Base-by-base conservation (phyloP, 2,888 invertebrate genomes). In the Thelaira solivaga region DNA sequence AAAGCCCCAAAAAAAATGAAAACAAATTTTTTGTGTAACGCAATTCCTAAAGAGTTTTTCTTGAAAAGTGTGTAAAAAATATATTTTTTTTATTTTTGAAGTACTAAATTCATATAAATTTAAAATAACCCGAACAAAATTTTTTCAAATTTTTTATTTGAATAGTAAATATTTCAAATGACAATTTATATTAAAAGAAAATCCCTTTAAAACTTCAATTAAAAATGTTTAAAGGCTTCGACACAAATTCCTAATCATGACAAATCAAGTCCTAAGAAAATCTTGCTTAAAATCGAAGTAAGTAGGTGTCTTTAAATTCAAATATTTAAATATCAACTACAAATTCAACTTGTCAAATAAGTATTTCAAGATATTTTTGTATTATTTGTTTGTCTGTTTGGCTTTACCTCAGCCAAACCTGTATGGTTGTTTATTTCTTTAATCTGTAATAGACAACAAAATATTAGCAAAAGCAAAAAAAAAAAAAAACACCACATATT, bases 291-390 rank as follows among this genome's bases (percentile, higher is more conserved):
- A 22, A 41, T n/a, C 5, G 10, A 47, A 11, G 5, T 45, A 2
- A 45, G 20, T 34, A 43, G 8, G n/a, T 24, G n/a, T 41, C n/a
- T 41, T 41, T 13, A 16, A 11, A 18, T 47, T 57, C 59, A 62
- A 72, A 64, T 62, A 43, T 65, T 65, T 53, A 55, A 62, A 55
- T 45, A 55, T n/a, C n/a, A n/a, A n/a, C 62, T 47, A 36, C 5
- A 49, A 69, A 39, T 69, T 57, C 22, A 41, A 51, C 22, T 36
- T 55, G 34, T 34, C 67, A 45, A 43, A 67, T 67, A 45, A 34
- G 29, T 67, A 36, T 34, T 55, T 8, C n/a, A 5, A 43, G 8
- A 3, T 24, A 45, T 67, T 55, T 55, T 20, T 65, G 6, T 65
- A 10, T 36, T 5, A 1, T 51, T 11, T 39, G 1, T 26, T 13